Conservation (phyloP, 1,140 invertebrate species). For the Drosophila ohnishii region DNA sequence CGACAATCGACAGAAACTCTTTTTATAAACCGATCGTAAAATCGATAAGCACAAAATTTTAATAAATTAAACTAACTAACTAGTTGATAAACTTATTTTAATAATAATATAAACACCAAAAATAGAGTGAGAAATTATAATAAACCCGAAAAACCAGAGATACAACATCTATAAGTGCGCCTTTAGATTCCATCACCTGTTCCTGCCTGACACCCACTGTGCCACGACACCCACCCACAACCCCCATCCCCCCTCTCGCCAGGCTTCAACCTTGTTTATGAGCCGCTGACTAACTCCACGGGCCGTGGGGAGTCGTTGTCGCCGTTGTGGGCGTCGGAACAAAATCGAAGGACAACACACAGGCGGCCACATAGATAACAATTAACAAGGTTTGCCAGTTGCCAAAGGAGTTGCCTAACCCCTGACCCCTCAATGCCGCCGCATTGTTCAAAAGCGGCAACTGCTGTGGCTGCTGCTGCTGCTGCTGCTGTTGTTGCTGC, state of each 20-base stretch:
- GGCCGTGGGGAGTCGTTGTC: conserved; percentile 40
- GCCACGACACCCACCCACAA: not conserved
- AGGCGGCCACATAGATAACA: conserved; percentile 73
- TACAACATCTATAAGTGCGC: not conserved
- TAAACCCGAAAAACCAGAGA: not conserved
- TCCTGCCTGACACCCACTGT: conserved; percentile 10
- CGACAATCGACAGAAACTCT: conserved; percentile 15
- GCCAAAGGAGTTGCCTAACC: conserved; percentile 8
- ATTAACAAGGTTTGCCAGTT: conserved; percentile 62
- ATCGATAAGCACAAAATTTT: not conserved
- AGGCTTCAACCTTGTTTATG: conserved; percentile 36
- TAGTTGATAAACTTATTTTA: not conserved
- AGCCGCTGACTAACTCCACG: conserved; percentile 42
- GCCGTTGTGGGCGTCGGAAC: conserved; percentile 54
- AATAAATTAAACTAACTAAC: no score
- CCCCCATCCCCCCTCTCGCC: not conserved
- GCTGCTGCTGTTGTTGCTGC: not conserved
- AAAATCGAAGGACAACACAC: conserved; percentile 57
- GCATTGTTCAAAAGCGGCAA: conserved; percentile 13
- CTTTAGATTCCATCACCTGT: not conserved
- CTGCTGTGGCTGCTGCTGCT: not conserved
- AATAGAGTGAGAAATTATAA: not conserved
- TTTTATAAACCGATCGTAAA: not conserved
- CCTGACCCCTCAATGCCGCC: conserved; percentile 1
- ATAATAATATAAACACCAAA: not conserved